Percentiles rank a stretch among this genome's conserved stretches.
Evolutionary conservation across 1,140 invertebrate genomes (phyloP).

Genomic region (Eciton burchellii): DNA sequence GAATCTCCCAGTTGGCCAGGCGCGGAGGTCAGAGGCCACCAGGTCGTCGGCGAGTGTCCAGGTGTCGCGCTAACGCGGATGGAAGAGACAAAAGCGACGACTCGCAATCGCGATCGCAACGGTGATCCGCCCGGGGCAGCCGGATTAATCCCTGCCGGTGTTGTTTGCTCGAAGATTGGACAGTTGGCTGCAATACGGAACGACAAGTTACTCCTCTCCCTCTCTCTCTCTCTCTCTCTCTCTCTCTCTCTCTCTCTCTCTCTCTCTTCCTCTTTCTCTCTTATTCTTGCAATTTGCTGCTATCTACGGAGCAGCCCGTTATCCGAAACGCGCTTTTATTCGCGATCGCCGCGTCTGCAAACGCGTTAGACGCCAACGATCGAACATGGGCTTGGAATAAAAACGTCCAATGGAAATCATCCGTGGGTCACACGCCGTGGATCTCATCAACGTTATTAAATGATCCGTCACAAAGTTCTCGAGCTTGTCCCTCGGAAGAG

Average conservation of each 20-base stretch:
- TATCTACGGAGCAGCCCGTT: no score
- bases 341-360: no score
- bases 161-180: no score
- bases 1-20: slow-evolving; percentile 9
- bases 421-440: slow-evolving; percentile 4
- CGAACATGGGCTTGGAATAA: no score
- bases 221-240: no score
- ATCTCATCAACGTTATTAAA: slow-evolving; percentile 55
- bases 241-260: no score
- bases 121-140: slow-evolving; percentile 68
- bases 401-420: slow-evolving; percentile 15
- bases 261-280: no score
- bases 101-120: slow-evolving; percentile 56
- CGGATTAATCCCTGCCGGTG: slow-evolving; percentile 75
- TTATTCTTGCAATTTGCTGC: no score
- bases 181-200: no score
- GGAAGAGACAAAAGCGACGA: slow-evolving; percentile 49
- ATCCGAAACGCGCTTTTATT: no score
- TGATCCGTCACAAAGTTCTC: slow-evolving; percentile 40
- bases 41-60: slow-evolving; percentile 13
- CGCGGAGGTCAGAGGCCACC: neutral
- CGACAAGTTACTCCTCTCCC: no score
- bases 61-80: neutral
- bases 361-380: no score
- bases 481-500: slow-evolving; percentile 39